Evolutionary conservation across 1,140 invertebrate genomes (phyloP).

Genomic region (Scaptomyza montana): DNA sequence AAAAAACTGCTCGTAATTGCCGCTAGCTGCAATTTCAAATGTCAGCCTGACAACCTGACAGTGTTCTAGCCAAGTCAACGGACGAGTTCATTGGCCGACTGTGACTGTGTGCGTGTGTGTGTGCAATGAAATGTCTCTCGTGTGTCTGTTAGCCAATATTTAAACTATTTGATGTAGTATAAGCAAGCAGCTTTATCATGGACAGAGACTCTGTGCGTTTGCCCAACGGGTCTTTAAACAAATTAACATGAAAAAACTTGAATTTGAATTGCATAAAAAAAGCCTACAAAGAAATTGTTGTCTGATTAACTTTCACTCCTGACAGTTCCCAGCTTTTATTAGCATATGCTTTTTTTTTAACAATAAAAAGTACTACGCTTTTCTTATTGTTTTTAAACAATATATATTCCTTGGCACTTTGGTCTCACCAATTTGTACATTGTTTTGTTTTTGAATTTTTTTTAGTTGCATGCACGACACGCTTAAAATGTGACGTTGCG

Average conservation of each 20-base stretch:
- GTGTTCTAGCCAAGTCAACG: slow-evolving; percentile 22
- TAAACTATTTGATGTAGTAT: slow-evolving; percentile 52
- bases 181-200: slow-evolving; percentile 57
- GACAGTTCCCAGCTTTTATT: slow-evolving; percentile 41
- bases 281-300: slow-evolving; percentile 33
- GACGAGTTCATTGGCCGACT: slow-evolving; percentile 33
- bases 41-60: slow-evolving; percentile 26
- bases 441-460: neutral
- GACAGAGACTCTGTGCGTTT: slow-evolving; percentile 21
- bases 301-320: slow-evolving; percentile 40
- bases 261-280: slow-evolving; percentile 41
- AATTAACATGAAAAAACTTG: slow-evolving; percentile 52
- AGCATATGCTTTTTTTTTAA: neutral
- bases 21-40: slow-evolving; percentile 33
- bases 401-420: slow-evolving; percentile 26
- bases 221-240: slow-evolving; percentile 18
- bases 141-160: slow-evolving; percentile 34
- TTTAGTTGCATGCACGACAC: neutral
- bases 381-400: slow-evolving; percentile 19
- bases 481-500: slow-evolving; percentile 47
- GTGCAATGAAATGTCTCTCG: slow-evolving; percentile 26
- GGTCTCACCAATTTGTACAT: slow-evolving; percentile 27
- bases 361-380: slow-evolving; percentile 6
- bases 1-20: slow-evolving; percentile 33
- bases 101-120: neutral